Conservation (phyloP, 2,888 invertebrate genomes). For the Metallyticus violacea region DNA sequence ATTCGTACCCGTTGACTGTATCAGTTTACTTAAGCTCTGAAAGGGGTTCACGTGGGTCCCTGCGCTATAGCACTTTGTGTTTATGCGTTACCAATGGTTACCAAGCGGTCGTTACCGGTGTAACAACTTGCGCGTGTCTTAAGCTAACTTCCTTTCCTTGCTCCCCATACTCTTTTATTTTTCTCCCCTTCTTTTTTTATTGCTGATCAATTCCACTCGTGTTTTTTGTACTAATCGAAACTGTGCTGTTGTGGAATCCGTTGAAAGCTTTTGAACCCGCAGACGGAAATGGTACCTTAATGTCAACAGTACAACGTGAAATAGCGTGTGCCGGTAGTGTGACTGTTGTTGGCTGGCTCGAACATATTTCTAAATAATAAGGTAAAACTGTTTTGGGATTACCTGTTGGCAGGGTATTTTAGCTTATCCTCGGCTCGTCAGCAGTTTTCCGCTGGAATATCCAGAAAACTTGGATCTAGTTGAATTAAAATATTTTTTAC, state of each 20-base stretch:
- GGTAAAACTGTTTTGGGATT: too few relatives aligned
- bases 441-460: too few relatives aligned
- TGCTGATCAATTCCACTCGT: not conserved
- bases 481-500: too few relatives aligned
- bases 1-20: not conserved
- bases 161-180: not conserved
- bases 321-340: too few relatives aligned
- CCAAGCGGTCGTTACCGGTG: not conserved
- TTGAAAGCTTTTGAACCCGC: not conserved
- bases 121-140: not conserved
- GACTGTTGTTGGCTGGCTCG: too few relatives aligned
- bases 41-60: not conserved
- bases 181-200: not conserved
- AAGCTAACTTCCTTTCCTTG: not conserved
- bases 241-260: too few relatives aligned
- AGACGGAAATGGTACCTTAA: not conserved
- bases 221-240: not conserved
- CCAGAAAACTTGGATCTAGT: too few relatives aligned
- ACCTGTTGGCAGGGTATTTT: too few relatives aligned
- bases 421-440: too few relatives aligned
- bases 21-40: not conserved
- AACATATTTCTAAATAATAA: too few relatives aligned
- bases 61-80: not conserved
- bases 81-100: conserved; percentile 10
- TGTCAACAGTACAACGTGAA: too few relatives aligned